Percentiles rank a stretch among this genome's conserved stretches.
phyloP scores from a whole-genome alignment of 2,113 vertebrate genomes.

The Oryzias woworae region DNA sequence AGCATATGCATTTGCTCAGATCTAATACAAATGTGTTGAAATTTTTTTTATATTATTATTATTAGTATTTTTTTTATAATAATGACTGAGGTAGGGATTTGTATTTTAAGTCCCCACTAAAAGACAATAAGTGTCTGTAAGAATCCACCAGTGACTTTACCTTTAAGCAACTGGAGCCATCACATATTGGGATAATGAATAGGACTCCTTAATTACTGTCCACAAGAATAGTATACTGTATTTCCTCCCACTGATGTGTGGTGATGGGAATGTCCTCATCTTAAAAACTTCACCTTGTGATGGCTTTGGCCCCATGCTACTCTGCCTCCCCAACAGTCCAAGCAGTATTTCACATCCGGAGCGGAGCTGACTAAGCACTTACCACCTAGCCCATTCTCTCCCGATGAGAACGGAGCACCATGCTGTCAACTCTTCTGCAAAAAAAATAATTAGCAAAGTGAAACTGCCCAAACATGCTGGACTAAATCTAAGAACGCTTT shows the following conservation, averaged over 20 bases:
- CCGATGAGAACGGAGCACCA: slow-evolving; percentile 55
- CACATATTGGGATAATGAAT: background rate
- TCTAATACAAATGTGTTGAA: no score
- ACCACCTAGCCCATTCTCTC: slow-evolving; percentile 78
- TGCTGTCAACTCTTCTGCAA: slow-evolving; percentile 68
- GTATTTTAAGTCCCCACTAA: background rate
- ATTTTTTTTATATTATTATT: no score
- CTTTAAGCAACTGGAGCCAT: background rate
- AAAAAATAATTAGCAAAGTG: slow-evolving; percentile 79
- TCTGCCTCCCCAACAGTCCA: slow-evolving; percentile 42
- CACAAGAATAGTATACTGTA: slow-evolving; percentile 11
- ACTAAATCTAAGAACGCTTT: slow-evolving; percentile 64
- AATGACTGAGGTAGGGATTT: background rate
- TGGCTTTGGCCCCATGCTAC: slow-evolving; percentile 33
- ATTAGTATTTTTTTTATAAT: no score
- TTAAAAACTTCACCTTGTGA: slow-evolving; percentile 36
- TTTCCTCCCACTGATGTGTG: slow-evolving; percentile 21
- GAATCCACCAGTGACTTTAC: background rate
- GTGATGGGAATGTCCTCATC: slow-evolving; percentile 38
- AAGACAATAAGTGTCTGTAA: background rate
- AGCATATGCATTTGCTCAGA: no score
- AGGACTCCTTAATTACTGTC: background rate
- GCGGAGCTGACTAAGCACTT: slow-evolving; percentile 77
- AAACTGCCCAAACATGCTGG: slow-evolving; percentile 63
- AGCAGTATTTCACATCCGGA: slow-evolving; percentile 56